A percentile compares a stretch with the other conserved stretches of the same genome.
These are phyloP conservation scores for Drosophila fungiperda DNA, from an alignment of 2,888 invertebrate genomes.

Conservation along the genomic window DNA sequence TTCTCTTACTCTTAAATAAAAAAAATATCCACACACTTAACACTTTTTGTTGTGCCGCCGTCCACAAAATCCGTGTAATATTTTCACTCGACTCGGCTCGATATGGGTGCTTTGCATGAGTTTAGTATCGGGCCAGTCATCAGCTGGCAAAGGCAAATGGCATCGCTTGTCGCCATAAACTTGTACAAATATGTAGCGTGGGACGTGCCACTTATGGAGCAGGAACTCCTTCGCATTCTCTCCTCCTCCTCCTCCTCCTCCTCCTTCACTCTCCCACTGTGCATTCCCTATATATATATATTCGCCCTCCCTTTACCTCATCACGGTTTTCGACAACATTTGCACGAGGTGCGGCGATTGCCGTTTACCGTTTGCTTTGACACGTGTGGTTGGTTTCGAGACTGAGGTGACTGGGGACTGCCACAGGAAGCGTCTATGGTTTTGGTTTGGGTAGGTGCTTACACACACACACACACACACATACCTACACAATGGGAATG, in stretches of 20 bases:
- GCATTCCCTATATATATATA: neutral
- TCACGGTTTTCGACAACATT: constrained; percentile 58
- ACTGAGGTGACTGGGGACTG: constrained; percentile 36
- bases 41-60: constrained; percentile 72
- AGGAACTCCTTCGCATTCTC: neutral
- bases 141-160: constrained; percentile 74
- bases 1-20: constrained; percentile 57
- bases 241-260: neutral
- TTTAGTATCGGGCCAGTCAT: constrained; percentile 78
- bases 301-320: constrained; percentile 12
- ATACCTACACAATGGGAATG: constrained; percentile 1
- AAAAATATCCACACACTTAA: constrained; percentile 77
- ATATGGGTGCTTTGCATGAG: constrained; percentile 65
- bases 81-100: constrained; percentile 40
- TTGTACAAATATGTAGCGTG: constrained; percentile 74
- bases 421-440: constrained; percentile 46
- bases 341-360: constrained; percentile 71
- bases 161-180: constrained; percentile 79
- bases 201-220: constrained; percentile 73
- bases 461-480: neutral
- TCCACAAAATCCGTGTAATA: constrained; percentile 60
- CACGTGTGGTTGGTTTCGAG: constrained; percentile 57
- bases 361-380: constrained; percentile 72
- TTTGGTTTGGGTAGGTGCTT: constrained; percentile 12
- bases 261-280: neutral